Percentiles rank a stretch among this genome's conserved stretches.
phyloP scores from a whole-genome alignment of 2,888 invertebrate genomes.

The Thymelicus lineola region DNA sequence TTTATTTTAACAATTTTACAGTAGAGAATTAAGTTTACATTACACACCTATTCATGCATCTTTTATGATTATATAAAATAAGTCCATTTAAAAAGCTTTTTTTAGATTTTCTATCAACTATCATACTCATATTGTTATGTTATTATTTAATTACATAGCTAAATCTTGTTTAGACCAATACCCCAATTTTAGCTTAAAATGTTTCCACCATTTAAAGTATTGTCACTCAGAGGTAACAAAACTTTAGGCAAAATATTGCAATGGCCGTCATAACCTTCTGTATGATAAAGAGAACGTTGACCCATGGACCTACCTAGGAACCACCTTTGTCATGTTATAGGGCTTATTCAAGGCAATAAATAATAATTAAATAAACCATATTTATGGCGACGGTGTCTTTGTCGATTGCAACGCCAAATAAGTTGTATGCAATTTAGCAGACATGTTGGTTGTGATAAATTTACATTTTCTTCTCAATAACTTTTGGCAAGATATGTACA shows the following conservation, averaged over 20 bases:
- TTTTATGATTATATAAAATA: too few relatives aligned
- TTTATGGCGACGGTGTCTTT: conserved; percentile 15
- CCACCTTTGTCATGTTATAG: conserved; percentile 42
- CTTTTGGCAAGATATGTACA: background rate
- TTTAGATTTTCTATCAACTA: too few relatives aligned
- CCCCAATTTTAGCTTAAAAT: too few relatives aligned
- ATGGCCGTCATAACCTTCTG: background rate
- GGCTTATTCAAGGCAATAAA: conserved; percentile 38
- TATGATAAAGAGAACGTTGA: conserved; percentile 19
- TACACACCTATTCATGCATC: too few relatives aligned
- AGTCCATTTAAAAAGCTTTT: too few relatives aligned
- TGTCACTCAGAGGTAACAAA: conserved; percentile 5
- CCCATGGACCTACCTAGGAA: conserved; percentile 37
- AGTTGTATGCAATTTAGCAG: conserved; percentile 13
- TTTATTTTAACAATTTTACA: too few relatives aligned
- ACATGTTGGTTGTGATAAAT: background rate
- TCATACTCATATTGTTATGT: too few relatives aligned
- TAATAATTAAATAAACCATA: conserved; percentile 35
- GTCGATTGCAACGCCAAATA: conserved; percentile 5
- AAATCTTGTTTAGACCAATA: too few relatives aligned
- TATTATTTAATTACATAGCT: too few relatives aligned
- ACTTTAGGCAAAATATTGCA: conserved; percentile 5
- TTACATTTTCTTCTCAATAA: background rate
- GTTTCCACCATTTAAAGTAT: background rate
- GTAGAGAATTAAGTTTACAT: too few relatives aligned